Conservation (phyloP, 2,113 vertebrate species). For the Sturnira hondurensis region DNA sequence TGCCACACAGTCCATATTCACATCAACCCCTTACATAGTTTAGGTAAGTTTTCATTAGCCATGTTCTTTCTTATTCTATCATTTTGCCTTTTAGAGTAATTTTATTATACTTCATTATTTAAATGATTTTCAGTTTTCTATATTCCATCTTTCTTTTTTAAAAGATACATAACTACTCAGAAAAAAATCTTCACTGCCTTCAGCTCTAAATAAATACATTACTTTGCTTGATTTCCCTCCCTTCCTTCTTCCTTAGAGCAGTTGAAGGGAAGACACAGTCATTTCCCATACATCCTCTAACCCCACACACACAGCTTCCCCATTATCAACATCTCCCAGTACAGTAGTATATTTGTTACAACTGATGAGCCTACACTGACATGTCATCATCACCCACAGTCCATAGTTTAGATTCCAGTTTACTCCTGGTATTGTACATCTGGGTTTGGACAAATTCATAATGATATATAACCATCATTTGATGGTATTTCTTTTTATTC, state of each 20-base stretch:
- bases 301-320: neutral
- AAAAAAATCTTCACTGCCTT: slow-evolving; percentile 6
- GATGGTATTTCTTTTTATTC: neutral
- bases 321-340: no score
- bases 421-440: neutral
- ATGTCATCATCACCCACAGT: neutral
- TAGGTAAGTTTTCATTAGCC: neutral
- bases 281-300: neutral
- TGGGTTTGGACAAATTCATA: neutral
- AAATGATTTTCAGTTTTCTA: neutral
- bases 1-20: neutral
- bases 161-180: neutral
- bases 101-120: neutral
- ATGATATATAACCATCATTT: neutral
- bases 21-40: neutral
- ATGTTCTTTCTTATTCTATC: neutral
- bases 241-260: neutral
- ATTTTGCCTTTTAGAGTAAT: neutral
- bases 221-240: neutral
- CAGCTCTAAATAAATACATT: neutral
- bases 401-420: neutral
- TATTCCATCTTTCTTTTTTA: neutral
- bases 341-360: neutral
- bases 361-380: neutral
- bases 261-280: neutral